Evolutionary conservation across 2,113 vertebrate species (phyloP), one percentile per base, ranked within the genome.

Genomic region (Saccopteryx bilineata): DNA sequence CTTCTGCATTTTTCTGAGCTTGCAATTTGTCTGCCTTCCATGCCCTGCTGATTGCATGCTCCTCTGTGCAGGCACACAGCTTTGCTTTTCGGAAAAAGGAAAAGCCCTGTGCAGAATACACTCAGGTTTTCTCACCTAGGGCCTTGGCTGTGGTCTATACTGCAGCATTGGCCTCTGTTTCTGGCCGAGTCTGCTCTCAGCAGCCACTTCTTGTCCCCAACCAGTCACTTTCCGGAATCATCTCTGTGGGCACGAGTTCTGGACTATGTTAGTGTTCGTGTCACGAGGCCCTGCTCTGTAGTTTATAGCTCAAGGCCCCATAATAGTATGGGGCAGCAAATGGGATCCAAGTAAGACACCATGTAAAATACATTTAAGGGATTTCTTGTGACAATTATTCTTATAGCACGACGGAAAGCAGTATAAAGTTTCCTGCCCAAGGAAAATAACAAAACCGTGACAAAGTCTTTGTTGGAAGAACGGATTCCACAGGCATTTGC

Each of bases 71-170:
- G n/a, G 15, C 39, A 18, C 2, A 24, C 6, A 31, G 26, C 11
- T 90, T 68, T 24, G 26, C 75, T 54, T 83, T 72, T 26, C 11
- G 46, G 33, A 2, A 48, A 71, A 63, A 80, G 33, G 46, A 23
- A 78, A 78, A 83, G 18, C n/a, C n/a, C 52, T 39, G 5, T 24
- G 21, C 4, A 60, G 85, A n/a, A 63, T 0, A 31, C 10, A 5
- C 33, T 23, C 2, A 9, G 10, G 50, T 28, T 28, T 31, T 60
- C 23, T 61, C 0, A 0, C 3, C 0, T 1, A 1, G 8, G 65
- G 31, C 65, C 31, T 2, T 17, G 24, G n/a, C 28, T 0, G 0
- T 31, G 4, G 14, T 19, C 68, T 28, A 33, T 0, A 4, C 17
- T 3, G 4, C n/a, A 11, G 10, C 2, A 1, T 8, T 39, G 39